Evolutionary conservation across 2,888 invertebrate species (phyloP).

Genomic region (Coleophora deauratella): DNA sequence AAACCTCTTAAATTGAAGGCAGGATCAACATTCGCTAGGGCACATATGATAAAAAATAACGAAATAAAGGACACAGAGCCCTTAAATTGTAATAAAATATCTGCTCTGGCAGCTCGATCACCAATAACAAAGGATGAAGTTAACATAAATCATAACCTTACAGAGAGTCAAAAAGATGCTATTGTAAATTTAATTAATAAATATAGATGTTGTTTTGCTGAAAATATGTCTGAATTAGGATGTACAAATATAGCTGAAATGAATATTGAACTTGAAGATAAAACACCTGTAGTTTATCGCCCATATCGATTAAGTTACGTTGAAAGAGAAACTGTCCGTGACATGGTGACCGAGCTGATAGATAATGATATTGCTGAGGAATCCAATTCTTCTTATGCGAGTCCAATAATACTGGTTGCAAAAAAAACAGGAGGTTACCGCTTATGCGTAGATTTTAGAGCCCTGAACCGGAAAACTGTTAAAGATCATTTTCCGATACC

Average conservation of each 20-base stretch:
- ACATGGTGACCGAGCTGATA: conserved; percentile 1
- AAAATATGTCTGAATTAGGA: conserved; percentile 4
- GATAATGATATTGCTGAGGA: not conserved
- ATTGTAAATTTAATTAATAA: not conserved
- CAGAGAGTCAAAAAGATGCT: not conserved
- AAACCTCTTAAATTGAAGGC: not conserved
- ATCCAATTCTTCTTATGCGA: conserved; percentile 1
- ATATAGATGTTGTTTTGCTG: conserved; percentile 10
- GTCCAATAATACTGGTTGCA: conserved; percentile 4
- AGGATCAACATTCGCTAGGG: not conserved
- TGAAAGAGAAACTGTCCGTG: conserved; percentile 9
- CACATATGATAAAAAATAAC: not conserved
- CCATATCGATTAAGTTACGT: conserved; percentile 10
- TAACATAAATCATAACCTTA: not conserved
- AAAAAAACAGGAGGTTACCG: conserved; percentile 5
- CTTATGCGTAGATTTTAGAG: too few relatives aligned
- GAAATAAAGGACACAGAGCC: not conserved
- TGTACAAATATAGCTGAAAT: conserved; percentile 11
- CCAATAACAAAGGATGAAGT: not conserved
- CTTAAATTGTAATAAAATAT: not conserved
- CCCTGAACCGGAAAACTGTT: conserved; percentile 1
- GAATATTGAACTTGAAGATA: conserved; percentile 5
- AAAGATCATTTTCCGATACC: conserved; percentile 3
- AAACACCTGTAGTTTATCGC: conserved; percentile 8
- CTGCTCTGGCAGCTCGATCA: not conserved